These are phyloP conservation scores for Adelognathus sp. DNA, from an alignment of 2,888 invertebrate genomes.

Conservation along the genomic window DNA sequence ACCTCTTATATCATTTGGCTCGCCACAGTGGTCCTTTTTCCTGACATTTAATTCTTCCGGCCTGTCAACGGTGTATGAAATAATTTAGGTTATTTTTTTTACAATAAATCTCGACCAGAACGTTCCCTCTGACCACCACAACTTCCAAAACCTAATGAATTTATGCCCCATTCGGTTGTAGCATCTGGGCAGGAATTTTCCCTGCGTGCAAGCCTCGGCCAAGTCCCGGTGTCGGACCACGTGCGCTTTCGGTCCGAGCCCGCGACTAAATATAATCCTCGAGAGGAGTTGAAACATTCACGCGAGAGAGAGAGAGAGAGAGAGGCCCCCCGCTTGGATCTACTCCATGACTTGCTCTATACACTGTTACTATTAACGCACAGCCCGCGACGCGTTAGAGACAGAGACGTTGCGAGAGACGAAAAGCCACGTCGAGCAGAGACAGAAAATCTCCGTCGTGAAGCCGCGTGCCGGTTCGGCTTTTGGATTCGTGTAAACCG, in stretches of 20 bases:
- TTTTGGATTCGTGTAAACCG: constrained; percentile 38
- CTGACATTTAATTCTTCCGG: no score
- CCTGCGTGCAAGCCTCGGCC: constrained; percentile 18
- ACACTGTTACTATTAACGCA: constrained; percentile 29
- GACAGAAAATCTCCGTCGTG: constrained; percentile 39
- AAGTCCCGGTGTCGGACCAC: constrained; percentile 33
- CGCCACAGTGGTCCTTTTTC: no score
- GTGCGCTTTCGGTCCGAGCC: constrained; percentile 44
- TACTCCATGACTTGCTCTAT: constrained; percentile 28
- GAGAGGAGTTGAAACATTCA: constrained; percentile 51
- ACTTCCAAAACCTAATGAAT: no score
- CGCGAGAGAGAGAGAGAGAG: no score
- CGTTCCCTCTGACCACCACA: no score
- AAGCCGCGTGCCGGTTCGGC: constrained; percentile 7
- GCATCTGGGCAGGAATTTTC: constrained; percentile 32
- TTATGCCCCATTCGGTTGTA: not conserved
- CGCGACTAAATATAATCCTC: constrained; percentile 58
- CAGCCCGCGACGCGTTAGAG: not conserved
- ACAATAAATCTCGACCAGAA: no score
- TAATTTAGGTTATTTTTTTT: no score
- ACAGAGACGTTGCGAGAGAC: not conserved
- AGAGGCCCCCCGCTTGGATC: constrained; percentile 56
- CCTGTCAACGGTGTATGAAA: no score
- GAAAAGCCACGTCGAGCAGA: not conserved
- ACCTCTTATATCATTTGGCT: no score